Percentiles rank a stretch among this genome's conserved stretches.
Conservation (phyloP, 2,113 vertebrate genomes). For the Spheniscus mendiculus region DNA sequence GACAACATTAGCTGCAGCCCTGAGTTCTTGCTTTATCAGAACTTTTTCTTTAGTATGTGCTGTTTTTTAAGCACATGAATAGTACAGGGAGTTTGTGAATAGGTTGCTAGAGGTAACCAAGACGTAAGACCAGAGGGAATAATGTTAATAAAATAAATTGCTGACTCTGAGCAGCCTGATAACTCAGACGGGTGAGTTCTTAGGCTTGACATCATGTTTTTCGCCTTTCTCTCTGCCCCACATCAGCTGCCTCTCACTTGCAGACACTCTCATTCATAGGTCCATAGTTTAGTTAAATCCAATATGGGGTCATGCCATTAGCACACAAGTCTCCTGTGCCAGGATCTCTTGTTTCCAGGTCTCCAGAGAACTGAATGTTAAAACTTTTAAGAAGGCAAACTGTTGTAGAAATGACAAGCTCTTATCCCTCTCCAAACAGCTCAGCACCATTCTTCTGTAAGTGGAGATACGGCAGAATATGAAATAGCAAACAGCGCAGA, state of each 20-base stretch:
- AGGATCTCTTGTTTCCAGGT: not conserved
- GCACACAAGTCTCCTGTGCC: not conserved
- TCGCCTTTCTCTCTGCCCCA: slow-evolving; percentile 6
- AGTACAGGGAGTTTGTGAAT: slow-evolving; percentile 13
- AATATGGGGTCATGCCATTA: not conserved
- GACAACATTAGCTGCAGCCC: not conserved
- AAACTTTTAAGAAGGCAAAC: not conserved
- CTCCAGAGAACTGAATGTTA: not conserved
- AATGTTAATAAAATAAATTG: slow-evolving; percentile 62
- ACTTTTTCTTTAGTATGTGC: not conserved
- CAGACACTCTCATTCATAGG: not conserved
- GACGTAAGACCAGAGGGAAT: slow-evolving; percentile 14
- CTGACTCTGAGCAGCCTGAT: slow-evolving; percentile 39
- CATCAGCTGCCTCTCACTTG: slow-evolving; percentile 12
- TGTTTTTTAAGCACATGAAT: not conserved
- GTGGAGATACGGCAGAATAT: not conserved
- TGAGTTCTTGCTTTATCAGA: not conserved
- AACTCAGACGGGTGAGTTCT: slow-evolving; percentile 24
- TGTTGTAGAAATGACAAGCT: not conserved
- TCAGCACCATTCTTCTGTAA: not conserved
- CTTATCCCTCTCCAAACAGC: not conserved
- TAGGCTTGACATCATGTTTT: slow-evolving; percentile 37
- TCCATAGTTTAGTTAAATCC: not conserved
- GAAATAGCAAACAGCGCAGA: not conserved
- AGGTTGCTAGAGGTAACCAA: slow-evolving; percentile 35